phyloP scores from a whole-genome alignment of 1,140 invertebrate species.

The Scaptomyza pallida region DNA sequence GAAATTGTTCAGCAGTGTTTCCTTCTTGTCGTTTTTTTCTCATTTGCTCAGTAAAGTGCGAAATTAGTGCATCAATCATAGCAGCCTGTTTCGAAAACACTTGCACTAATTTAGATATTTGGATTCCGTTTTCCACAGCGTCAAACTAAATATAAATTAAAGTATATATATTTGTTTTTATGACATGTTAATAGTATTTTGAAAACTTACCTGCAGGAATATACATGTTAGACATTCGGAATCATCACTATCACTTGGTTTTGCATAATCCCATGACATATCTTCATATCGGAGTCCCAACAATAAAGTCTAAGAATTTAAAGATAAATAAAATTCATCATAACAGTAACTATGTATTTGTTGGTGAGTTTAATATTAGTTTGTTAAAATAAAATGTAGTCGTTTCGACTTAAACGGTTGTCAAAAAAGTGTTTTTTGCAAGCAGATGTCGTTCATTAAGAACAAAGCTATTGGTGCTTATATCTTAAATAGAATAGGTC shows the following conservation, averaged over 20 bases:
- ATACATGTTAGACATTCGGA: conserved; percentile 94
- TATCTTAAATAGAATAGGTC: too few species aligned
- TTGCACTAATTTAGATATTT: conserved; percentile 92
- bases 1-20: conserved; percentile 85
- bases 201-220: conserved; percentile 87
- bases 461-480: too few species aligned
- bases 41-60: conserved; percentile 89
- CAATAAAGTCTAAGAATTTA: conserved; percentile 88
- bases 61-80: conserved; percentile 96
- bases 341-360: too few species aligned
- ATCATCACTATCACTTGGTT: conserved; percentile 92
- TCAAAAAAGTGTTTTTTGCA: too few species aligned
- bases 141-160: conserved; percentile 87
- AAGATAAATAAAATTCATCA: neutral
- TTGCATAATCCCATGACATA: conserved; percentile 94
- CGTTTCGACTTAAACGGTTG: too few species aligned
- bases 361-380: too few species aligned
- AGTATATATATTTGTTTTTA: neutral
- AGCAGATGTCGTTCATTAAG: too few species aligned
- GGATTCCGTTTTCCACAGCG: conserved; percentile 92
- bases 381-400: too few species aligned
- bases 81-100: conserved; percentile 95
- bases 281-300: conserved; percentile 94
- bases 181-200: neutral
- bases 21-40: conserved; percentile 73